Evolutionary conservation across 2,113 vertebrate genomes (phyloP).

Genomic region (Colistium nudipinnis): DNA sequence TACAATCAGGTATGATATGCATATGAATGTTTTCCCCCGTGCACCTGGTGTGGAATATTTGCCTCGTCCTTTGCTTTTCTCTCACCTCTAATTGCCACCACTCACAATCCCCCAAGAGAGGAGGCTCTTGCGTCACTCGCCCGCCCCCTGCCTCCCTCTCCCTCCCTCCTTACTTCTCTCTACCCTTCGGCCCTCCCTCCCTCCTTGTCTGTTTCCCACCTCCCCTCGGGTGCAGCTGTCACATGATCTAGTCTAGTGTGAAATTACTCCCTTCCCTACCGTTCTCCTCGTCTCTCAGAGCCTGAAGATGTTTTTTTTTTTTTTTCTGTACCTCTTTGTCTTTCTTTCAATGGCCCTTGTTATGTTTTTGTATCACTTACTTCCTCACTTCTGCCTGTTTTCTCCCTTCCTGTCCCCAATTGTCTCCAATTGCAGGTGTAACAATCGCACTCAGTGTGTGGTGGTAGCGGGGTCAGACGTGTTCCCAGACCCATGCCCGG

Average conservation of each 20-base stretch:
- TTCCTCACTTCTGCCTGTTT: slow-evolving; percentile 18
- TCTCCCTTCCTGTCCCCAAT: not conserved
- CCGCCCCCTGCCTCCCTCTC: slow-evolving; percentile 45
- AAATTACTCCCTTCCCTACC: slow-evolving; percentile 74
- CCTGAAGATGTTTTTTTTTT: slow-evolving; percentile 66
- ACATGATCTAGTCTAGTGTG: slow-evolving; percentile 83
- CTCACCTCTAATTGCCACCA: slow-evolving; percentile 80
- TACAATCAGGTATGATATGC: slow-evolving; percentile 58
- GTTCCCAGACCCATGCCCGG: slow-evolving; percentile 92
- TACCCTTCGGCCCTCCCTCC: slow-evolving; percentile 43
- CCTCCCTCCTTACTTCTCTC: slow-evolving; percentile 45
- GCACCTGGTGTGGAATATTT: slow-evolving; percentile 59
- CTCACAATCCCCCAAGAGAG: slow-evolving; percentile 74
- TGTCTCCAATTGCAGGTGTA: slow-evolving; percentile 83
- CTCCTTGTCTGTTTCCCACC: slow-evolving; percentile 56
- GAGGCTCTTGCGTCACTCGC: slow-evolving; percentile 68
- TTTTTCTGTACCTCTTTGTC: slow-evolving; percentile 46
- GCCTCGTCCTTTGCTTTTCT: slow-evolving; percentile 68
- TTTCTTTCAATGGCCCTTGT: slow-evolving; percentile 57
- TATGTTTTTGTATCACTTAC: slow-evolving; percentile 51
- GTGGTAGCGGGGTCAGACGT: slow-evolving; percentile 91
- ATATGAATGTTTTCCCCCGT: slow-evolving; percentile 58
- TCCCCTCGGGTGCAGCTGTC: slow-evolving; percentile 75
- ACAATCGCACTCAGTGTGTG: slow-evolving; percentile 93
- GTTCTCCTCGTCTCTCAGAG: slow-evolving; percentile 66